Percentiles rank a stretch among this genome's conserved stretches.
Conservation (phyloP, 1,140 invertebrate species). For the Megathymus violae region DNA sequence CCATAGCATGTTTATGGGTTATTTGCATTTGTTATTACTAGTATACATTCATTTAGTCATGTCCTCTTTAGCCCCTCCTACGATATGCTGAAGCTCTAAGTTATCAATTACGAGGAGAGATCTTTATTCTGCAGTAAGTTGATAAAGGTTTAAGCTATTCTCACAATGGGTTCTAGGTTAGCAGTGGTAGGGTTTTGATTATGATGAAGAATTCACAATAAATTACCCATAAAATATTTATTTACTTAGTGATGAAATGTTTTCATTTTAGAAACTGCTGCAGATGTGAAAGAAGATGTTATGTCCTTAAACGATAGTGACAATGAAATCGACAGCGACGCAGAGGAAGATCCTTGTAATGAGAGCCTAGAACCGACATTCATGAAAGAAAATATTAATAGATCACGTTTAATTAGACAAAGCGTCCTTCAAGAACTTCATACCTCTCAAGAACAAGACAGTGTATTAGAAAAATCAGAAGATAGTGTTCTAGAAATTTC, state of each 20-base stretch:
- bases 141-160: no score
- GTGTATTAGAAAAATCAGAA: conserved; percentile 17
- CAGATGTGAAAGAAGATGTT: conserved; percentile 47
- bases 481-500: conserved; percentile 42
- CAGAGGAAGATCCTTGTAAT: conserved; percentile 52
- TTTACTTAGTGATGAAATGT: conserved; percentile 2
- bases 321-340: conserved; percentile 54
- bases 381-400: conserved; percentile 61
- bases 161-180: no score
- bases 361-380: conserved; percentile 68
- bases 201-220: no score
- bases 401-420: conserved; percentile 46
- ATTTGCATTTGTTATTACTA: no score
- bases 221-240: no score
- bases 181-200: no score
- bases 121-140: no score
- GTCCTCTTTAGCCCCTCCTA: no score
- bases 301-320: conserved; percentile 55
- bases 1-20: no score
- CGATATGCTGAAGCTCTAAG: no score
- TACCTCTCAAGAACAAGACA: conserved; percentile 8
- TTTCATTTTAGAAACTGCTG: conserved; percentile 54
- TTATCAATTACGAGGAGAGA: no score
- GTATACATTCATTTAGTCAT: no score
- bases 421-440: conserved; percentile 37